These are phyloP conservation scores for Parazoanthus darwini DNA, from an alignment of 92 coral and sea anemone genomes.

Conservation along the genomic window DNA sequence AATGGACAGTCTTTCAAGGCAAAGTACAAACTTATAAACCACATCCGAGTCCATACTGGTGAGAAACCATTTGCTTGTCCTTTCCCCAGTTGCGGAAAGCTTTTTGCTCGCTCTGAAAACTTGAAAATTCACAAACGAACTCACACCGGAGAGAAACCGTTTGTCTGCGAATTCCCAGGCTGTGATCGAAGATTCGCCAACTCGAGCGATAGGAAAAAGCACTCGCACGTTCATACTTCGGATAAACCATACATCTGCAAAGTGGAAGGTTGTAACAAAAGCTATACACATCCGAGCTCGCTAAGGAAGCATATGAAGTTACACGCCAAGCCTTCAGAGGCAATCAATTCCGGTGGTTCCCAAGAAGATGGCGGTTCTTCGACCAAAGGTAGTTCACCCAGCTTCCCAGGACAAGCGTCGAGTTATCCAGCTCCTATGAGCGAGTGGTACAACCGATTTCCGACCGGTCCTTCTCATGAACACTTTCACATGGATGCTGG, in stretches of 20 bases:
- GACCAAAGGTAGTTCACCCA: slow-evolving; percentile 68
- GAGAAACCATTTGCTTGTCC: slow-evolving; percentile 99
- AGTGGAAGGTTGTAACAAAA: slow-evolving; percentile 97
- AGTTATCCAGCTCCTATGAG: slow-evolving; percentile 82
- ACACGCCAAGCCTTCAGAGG: slow-evolving; percentile 92
- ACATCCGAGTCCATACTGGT: slow-evolving; percentile 97
- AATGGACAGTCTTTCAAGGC: slow-evolving; percentile 98
- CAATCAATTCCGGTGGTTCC: slow-evolving; percentile 71
- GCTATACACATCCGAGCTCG: slow-evolving; percentile 98
- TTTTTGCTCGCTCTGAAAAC: slow-evolving; percentile 99
- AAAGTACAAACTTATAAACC: slow-evolving; percentile 98
- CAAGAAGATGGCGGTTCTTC: slow-evolving; percentile 75
- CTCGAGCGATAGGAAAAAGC: slow-evolving; percentile 99
- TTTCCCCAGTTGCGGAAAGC: slow-evolving; percentile 97
- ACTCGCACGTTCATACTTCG: slow-evolving; percentile 98
- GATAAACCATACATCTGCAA: slow-evolving; percentile 99
- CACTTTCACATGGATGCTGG: slow-evolving; percentile 79
- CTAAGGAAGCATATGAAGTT: slow-evolving; percentile 98
- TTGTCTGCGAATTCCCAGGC: slow-evolving; percentile 97
- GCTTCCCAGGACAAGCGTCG: slow-evolving; percentile 78
- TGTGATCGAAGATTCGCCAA: slow-evolving; percentile 99
- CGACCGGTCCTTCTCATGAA: slow-evolving; percentile 73
- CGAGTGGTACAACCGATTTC: slow-evolving; percentile 92
- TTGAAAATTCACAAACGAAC: slow-evolving; percentile 98
- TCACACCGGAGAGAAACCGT: slow-evolving; percentile 99